Evolutionary conservation across 2,797 vertebrate species (phyloP), one percentile per base, ranked within the genome.

Genomic region (Strix occidentalis): DNA sequence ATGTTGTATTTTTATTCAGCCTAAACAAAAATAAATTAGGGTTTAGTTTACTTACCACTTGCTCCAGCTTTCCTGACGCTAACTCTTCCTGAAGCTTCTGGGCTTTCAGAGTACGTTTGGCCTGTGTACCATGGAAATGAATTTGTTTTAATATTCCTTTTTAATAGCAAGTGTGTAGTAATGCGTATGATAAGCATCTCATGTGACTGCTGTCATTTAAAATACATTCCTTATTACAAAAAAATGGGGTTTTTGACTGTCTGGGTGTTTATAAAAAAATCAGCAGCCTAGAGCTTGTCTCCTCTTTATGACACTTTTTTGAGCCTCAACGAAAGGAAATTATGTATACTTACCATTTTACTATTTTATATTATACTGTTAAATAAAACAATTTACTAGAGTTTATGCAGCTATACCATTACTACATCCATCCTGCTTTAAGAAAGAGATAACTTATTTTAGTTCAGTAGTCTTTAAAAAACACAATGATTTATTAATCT

Each of bases 51-150:
- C 98, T 98, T 98, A 99, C 99, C 82, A 97, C 98, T 93, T 99
- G 99, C 95, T 99, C 99, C 71, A 99, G 98, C 97, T 99, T 99
- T 89, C 99, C 99, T 86, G 99, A 99, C 26, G 99, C 99, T 93
- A 99, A 93, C 97, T 99, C 99, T 91, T 99, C 99, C 97, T 99
- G 99, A 60, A 99, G 98, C 94, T 99, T 99, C 95, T 99, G 99
- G n/a, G 99, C 99, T 97, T 99, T 99, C 80, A 99, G 96, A 2
- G 99, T 99, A 87, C 99, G 98, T 97, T 99, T 99, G 76, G 99
- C 99, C 99, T 99, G 95, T 4, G 6, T 71, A 76, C 29, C 20
- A 87, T 1, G 5, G 70, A 94, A 89, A 93, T 1, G 4, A 17
- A 48, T 17, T 74, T 35, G 26, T 18, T 93, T 94, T 51, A 78